Percentiles rank a stretch among this genome's conserved stretches.
phyloP scores from a whole-genome alignment of 30 jellyfish, hydroid and myxozoan species.

The Aurelia aurita region DNA sequence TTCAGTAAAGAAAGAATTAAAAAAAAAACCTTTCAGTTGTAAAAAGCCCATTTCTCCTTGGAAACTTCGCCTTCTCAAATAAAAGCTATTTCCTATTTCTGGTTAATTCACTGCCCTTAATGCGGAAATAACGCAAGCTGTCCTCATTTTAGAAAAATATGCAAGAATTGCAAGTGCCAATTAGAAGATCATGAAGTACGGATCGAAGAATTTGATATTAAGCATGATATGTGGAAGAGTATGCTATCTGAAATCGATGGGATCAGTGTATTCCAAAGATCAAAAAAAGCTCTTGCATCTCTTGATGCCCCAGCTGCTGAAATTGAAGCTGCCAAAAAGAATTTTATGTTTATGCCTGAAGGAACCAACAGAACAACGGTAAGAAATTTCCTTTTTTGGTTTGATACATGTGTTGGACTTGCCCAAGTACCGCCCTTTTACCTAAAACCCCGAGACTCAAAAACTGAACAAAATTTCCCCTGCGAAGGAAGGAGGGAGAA shows the following conservation, averaged over 20 bases:
- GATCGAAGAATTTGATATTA: constrained; percentile 78
- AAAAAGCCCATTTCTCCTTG: too few relatives aligned
- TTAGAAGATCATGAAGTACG: constrained; percentile 91
- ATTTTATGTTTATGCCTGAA: constrained; percentile 89
- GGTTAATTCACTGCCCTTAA: background rate
- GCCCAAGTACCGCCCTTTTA: too few relatives aligned
- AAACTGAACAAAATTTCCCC: too few relatives aligned
- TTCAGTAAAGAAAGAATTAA: too few relatives aligned
- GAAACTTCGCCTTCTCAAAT: too few relatives aligned
- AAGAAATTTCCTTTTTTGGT: background rate
- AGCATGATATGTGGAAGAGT: constrained; percentile 63
- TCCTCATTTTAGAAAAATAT: constrained; percentile 67
- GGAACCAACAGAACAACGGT: constrained; percentile 83
- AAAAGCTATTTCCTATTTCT: background rate
- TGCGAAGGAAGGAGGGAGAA: too few relatives aligned
- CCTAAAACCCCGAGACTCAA: too few relatives aligned
- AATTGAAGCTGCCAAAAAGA: constrained; percentile 81
- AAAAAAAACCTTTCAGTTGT: too few relatives aligned
- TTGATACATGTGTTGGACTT: too few relatives aligned
- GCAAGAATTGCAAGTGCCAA: constrained; percentile 85
- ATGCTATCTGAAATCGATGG: constrained; percentile 76
- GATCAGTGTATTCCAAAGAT: constrained; percentile 58
- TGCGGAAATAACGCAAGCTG: background rate
- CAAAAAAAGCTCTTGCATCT: constrained; percentile 45
- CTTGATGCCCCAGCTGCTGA: constrained; percentile 77